Base-by-base conservation (phyloP, 2,888 invertebrate genomes). In the Neria commutata region DNA sequence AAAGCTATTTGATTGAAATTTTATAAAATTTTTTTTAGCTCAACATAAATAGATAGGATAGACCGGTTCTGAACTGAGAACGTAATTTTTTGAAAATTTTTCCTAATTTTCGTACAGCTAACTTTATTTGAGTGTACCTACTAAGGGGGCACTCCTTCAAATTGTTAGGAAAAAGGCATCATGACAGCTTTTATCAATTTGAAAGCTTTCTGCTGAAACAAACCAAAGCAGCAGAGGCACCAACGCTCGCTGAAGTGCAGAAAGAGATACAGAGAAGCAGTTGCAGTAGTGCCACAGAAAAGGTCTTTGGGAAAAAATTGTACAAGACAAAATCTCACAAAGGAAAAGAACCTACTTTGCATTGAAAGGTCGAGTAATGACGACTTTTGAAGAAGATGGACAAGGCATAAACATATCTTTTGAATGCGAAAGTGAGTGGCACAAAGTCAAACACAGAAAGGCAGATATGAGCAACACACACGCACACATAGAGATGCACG, bases 321-420 rank as follows among this genome's bases (percentile, higher is more conserved):
- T 4, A 42, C 4, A 17, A 42, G 17, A 42, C 6, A 14, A 37
- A 37, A 37, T 37, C 37, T 42, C 42, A 8, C 17, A 42, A 29
- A 58, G 62, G 54, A 54, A 40, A 14, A 57, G 60, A 29, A 66
- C 70, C 68, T 71, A 73, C 72, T 74, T 76, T 76, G 77, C 74
- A 76, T 76, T 73, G 76, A 74, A 76, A 76, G 76, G 73, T 76
- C 76, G 73, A 58, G 59, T 57, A 23, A 56, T 61, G 50, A 21
- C 50, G 25, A 23, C 19, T n/a, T 52, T 24, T 19, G 58, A 46
- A 48, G 56, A 37, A 37, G 42, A 55, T 51, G 55, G 16, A 29
- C 42, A 42, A 42, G 25, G 54, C 34, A 25, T 14, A 42, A 40
- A 40, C n/a, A 49, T 37, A 26, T 23, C 26, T 53, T 42, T 40